phyloP scores from a whole-genome alignment of 2,888 invertebrate genomes.

The Callyntrura sp. region DNA sequence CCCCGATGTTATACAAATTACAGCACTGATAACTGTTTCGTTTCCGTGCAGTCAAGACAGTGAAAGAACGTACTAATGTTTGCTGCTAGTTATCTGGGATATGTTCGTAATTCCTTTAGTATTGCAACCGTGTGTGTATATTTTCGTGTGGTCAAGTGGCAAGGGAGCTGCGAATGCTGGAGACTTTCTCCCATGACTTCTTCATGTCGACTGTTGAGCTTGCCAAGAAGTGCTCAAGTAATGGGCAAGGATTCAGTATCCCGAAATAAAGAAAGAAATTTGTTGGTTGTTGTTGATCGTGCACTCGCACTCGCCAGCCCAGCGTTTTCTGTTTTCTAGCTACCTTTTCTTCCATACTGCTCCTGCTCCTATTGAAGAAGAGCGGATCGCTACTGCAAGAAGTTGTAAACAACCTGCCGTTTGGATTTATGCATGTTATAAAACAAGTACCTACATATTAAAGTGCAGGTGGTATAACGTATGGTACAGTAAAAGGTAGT shows the following conservation, averaged over 20 bases:
- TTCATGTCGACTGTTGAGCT: conserved; percentile 64
- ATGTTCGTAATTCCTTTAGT: not conserved
- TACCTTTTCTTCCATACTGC: too few relatives aligned
- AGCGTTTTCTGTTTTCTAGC: not conserved
- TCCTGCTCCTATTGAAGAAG: too few relatives aligned
- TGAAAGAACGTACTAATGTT: not conserved
- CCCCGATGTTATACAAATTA: too few relatives aligned
- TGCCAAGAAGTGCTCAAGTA: conserved; percentile 31
- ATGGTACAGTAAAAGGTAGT: too few relatives aligned
- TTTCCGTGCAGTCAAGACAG: not conserved
- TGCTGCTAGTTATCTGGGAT: not conserved
- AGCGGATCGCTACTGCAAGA: too few relatives aligned
- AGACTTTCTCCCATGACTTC: conserved; percentile 69
- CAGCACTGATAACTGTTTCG: too few relatives aligned
- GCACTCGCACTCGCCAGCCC: not conserved
- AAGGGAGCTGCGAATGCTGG: not conserved
- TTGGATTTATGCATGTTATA: too few relatives aligned
- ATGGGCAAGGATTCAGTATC: conserved; percentile 49
- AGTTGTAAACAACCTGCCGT: too few relatives aligned
- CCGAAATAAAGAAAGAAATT: not conserved
- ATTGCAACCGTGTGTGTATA: not conserved
- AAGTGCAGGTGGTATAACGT: too few relatives aligned
- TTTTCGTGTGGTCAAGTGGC: not conserved
- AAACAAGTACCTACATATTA: too few relatives aligned
- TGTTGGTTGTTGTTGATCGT: not conserved